Conservation (phyloP, 2,888 invertebrate species). For the Fragum whitleyi region DNA sequence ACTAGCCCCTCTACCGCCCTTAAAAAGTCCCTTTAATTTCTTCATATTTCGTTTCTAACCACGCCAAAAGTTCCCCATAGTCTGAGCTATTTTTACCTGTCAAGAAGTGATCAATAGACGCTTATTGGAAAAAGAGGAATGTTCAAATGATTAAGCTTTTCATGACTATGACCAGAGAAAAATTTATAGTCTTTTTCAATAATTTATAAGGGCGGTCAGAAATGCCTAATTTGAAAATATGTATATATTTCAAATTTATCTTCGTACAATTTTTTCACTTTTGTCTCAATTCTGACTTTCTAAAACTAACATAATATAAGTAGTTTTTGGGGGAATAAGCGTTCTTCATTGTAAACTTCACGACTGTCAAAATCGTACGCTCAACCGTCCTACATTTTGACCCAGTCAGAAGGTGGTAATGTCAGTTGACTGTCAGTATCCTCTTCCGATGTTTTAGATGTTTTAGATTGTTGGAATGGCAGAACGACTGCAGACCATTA, state of each 20-base stretch:
- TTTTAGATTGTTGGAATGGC: conserved; percentile 48
- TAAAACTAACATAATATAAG: too few species aligned
- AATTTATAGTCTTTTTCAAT: conserved; percentile 34
- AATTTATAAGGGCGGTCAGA: too few species aligned
- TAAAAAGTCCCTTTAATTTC: conserved; percentile 72
- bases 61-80: conserved; percentile 74
- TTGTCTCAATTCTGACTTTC: too few species aligned
- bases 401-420: not conserved
- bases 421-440: not conserved
- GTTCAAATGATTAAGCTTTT: conserved; percentile 7
- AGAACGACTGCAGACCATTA: conserved; percentile 63
- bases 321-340: too few species aligned
- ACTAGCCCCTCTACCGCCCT: conserved; percentile 53
- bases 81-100: conserved; percentile 26
- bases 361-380: not conserved
- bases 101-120: conserved; percentile 13
- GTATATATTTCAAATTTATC: too few species aligned
- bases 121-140: conserved; percentile 8
- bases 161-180: not conserved
- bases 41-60: conserved; percentile 79
- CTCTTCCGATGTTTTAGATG: not conserved
- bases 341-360: conserved; percentile 10
- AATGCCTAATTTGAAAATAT: too few species aligned
- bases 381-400: conserved; percentile 7
- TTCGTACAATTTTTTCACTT: too few species aligned